Evolutionary conservation across 2,888 invertebrate species (phyloP), one percentile per base, ranked within the genome.

Genomic region (Philereme transversata): DNA sequence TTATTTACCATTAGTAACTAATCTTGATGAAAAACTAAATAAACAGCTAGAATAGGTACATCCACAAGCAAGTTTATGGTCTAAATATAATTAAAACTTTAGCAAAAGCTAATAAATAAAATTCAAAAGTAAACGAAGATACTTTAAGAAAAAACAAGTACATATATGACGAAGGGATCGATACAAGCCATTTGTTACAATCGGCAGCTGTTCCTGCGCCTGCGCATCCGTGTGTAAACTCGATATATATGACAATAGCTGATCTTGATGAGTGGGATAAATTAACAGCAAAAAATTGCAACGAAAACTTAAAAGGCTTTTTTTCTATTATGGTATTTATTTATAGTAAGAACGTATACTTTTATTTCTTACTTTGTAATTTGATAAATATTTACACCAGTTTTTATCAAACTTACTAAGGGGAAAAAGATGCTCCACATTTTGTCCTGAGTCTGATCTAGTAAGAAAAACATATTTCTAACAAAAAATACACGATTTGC

Each of bases 251-350:
- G 83, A 90, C 88, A 90, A 90, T 81, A 81, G 80, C 68, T 70
- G 74, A 77, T 75, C 83, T 82, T 84, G 86, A 89, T 89, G 84
- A 86, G 82, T 75, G 74, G 80, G 81, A 83, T 84, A 87, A 87
- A 87, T 86, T 85, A 84, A 83, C 68, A 73, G 51, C 45, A 60
- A 64, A 61, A 66, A 67, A 60, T 68, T 56, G 63, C 67, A 75
- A 70, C 68, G 67, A 65, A 64, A 62, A 59, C 47, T 54, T 55
- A 67, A 72, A 71, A 62, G 60, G 41, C n/a, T 56, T 59, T 63
- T 63, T 63, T 59, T 52, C 22, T 5, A 11, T 59, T 5, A 52
- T 49, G 46, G 45, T 41, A 55, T 48, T 45, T 38, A 44, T 55
- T 33, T 54, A 44, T 40, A 34, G 35, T 50, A 52, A 51, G 51